phyloP scores from a whole-genome alignment of 2,797 vertebrate species.

The Spondyliosoma cantharus region DNA sequence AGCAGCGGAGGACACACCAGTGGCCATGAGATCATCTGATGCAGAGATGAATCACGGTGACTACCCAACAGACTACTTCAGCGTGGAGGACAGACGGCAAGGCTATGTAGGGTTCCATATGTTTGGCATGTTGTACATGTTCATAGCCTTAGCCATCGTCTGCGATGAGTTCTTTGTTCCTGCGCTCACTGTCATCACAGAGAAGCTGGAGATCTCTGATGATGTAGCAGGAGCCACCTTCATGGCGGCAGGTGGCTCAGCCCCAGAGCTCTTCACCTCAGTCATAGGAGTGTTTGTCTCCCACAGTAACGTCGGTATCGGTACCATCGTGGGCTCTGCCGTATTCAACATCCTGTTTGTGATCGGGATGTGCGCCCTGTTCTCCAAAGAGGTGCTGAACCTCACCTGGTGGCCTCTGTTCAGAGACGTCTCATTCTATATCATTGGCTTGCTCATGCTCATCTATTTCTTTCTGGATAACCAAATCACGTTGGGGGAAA shows the following conservation, averaged over 20 bases:
- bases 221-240: constrained; percentile 98
- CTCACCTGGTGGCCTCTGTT: constrained; percentile 99
- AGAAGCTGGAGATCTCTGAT: constrained; percentile 94
- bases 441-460: constrained; percentile 93
- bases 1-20: constrained; percentile 62
- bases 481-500: constrained; percentile 89
- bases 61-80: constrained; percentile 92
- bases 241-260: constrained; percentile 97
- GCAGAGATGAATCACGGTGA: constrained; percentile 86
- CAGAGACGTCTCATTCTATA: constrained; percentile 96
- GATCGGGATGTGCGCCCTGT: constrained; percentile 98
- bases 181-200: constrained; percentile 95
- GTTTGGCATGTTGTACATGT: constrained; percentile 98
- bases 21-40: constrained; percentile 75
- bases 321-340: constrained; percentile 96
- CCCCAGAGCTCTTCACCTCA: constrained; percentile 97
- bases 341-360: constrained; percentile 99
- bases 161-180: constrained; percentile 99
- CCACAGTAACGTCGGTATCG: constrained; percentile 97
- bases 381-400: constrained; percentile 95
- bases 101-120: constrained; percentile 91
- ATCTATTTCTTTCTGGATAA: constrained; percentile 98
- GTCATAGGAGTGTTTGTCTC: constrained; percentile 97
- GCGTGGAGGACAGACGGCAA: constrained; percentile 88
- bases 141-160: constrained; percentile 96